Evolutionary conservation across 2,113 vertebrate species (phyloP).

Genomic region (Nannospalax galili): DNA sequence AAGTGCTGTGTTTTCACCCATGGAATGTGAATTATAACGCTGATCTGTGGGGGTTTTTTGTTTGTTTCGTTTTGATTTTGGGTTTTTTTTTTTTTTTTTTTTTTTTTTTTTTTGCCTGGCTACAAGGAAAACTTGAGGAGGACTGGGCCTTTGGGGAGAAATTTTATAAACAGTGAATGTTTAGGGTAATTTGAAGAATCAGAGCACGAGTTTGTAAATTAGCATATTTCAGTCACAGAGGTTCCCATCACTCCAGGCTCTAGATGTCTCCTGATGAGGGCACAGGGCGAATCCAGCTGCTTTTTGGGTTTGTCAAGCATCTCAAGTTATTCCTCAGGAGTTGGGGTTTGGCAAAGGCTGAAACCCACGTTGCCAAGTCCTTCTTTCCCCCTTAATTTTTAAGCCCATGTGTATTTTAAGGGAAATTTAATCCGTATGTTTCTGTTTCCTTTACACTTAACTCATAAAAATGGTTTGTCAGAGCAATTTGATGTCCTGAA

Average conservation of each 20-base stretch:
- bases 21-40: slow-evolving; percentile 39
- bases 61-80: no score
- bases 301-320: slow-evolving; percentile 82
- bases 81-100: no score
- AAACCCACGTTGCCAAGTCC: slow-evolving; percentile 74
- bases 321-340: slow-evolving; percentile 84
- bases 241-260: slow-evolving; percentile 41
- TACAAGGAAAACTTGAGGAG: slow-evolving; percentile 39
- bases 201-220: slow-evolving; percentile 55
- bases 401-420: slow-evolving; percentile 83
- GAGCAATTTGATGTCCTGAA: slow-evolving; percentile 79
- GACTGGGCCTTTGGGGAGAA: slow-evolving; percentile 50
- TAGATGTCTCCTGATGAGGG: slow-evolving; percentile 59
- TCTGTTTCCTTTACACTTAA: slow-evolving; percentile 83
- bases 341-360: slow-evolving; percentile 79
- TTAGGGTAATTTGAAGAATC: slow-evolving; percentile 64
- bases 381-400: slow-evolving; percentile 80
- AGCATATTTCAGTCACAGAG: slow-evolving; percentile 50
- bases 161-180: slow-evolving; percentile 53
- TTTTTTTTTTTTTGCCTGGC: slow-evolving; percentile 5
- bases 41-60: slow-evolving; percentile 56
- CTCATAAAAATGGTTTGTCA: slow-evolving; percentile 83
- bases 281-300: slow-evolving; percentile 74
- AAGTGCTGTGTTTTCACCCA: slow-evolving; percentile 41
- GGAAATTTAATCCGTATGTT: slow-evolving; percentile 83